phyloP scores from a whole-genome alignment of 2,797 vertebrate species.

The Chaetodon trifasciatus region DNA sequence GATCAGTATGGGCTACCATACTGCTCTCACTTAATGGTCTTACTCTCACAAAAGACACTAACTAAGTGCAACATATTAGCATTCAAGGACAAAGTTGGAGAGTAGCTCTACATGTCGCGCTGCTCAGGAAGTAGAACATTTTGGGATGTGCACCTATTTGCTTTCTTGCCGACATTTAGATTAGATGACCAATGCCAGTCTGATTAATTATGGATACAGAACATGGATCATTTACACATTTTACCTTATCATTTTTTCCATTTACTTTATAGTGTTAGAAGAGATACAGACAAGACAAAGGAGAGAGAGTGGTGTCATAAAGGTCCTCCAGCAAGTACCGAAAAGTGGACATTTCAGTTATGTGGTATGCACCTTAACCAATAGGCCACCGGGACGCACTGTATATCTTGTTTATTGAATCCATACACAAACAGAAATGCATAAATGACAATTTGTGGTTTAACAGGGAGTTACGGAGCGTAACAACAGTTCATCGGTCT shows the following conservation, averaged over 20 bases:
- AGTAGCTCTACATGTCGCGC: constrained; percentile 17
- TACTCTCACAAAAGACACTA: constrained; percentile 41
- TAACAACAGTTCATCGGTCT: background rate
- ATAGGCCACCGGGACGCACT: background rate
- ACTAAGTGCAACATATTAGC: constrained; percentile 18
- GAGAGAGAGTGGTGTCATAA: background rate
- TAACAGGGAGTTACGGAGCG: background rate
- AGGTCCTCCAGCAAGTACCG: background rate
- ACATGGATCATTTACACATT: background rate
- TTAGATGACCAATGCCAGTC: background rate
- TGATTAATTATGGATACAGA: background rate
- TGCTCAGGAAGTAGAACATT: constrained; percentile 4
- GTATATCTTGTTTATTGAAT: background rate
- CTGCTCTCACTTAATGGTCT: constrained; percentile 31
- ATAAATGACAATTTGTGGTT: background rate
- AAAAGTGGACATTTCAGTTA: background rate
- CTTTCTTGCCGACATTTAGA: background rate
- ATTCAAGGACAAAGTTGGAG: constrained; percentile 33
- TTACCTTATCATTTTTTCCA: background rate
- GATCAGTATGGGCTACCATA: constrained; percentile 68
- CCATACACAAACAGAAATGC: background rate
- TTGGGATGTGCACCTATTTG: constrained; percentile 1
- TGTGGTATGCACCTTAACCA: background rate
- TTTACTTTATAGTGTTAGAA: background rate
- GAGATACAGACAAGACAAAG: background rate